Conservation (phyloP, 2,797 vertebrate species). For the Iguana delicatissima region DNA sequence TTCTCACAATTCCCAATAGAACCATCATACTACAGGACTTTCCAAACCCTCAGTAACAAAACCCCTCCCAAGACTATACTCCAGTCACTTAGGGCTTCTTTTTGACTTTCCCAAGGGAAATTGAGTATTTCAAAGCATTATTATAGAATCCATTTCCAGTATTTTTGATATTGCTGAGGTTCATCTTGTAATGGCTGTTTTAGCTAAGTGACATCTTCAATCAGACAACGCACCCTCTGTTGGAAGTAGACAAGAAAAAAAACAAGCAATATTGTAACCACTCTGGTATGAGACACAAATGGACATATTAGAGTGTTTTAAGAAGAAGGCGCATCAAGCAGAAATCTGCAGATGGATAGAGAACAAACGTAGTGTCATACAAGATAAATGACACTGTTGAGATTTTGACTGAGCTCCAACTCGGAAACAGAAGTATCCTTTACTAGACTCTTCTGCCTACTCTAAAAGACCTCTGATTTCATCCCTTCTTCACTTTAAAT, state of each 20-base stretch:
- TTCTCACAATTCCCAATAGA: conserved; percentile 14
- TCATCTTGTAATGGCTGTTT: conserved; percentile 55
- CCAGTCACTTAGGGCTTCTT: conserved; percentile 53
- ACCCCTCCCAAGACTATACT: conserved; percentile 10
- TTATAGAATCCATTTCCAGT: conserved; percentile 36
- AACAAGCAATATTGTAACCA: conserved; percentile 32
- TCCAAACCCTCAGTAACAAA: conserved; percentile 53
- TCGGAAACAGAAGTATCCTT: conserved; percentile 45
- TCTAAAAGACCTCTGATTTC: conserved; percentile 47
- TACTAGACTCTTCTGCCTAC: conserved; percentile 43
- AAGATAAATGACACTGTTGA: conserved; percentile 47
- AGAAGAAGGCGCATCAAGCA: conserved; percentile 42
- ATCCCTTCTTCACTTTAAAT: conserved; percentile 35
- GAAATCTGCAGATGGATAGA: conserved; percentile 40
- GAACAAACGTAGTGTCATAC: conserved; percentile 47
- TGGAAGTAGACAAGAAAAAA: conserved; percentile 54
- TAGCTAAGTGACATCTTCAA: conserved; percentile 34
- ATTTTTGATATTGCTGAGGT: background rate
- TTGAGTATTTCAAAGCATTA: conserved; percentile 52
- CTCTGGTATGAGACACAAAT: conserved; percentile 22
- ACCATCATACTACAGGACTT: conserved; percentile 57
- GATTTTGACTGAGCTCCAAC: conserved; percentile 27
- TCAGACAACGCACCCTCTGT: conserved; percentile 34
- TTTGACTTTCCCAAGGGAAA: conserved; percentile 53
- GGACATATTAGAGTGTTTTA: background rate